Conservation (phyloP, 2,888 invertebrate genomes). For the Caenorhabditis panamensis region DNA sequence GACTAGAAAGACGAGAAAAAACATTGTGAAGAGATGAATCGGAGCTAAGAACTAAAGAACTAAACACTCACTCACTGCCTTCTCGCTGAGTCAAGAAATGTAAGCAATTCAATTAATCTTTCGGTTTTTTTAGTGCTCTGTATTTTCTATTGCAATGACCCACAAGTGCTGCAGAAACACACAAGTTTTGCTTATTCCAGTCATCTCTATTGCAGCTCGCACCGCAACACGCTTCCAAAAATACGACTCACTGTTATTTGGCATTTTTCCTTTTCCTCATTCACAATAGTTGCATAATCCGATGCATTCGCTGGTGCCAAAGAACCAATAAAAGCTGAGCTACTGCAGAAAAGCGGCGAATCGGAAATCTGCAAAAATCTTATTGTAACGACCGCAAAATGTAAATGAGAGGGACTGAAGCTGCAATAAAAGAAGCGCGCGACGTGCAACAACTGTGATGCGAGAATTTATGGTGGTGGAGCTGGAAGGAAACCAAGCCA, state of each 20-base stretch:
- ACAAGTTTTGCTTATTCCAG: no score
- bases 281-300: constrained; percentile 54
- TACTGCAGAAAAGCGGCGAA: constrained; percentile 6
- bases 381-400: constrained; percentile 15
- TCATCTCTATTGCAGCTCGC: no score
- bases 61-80: background rate
- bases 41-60: background rate
- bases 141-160: background rate
- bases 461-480: constrained; percentile 7
- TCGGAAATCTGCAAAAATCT: constrained; percentile 30
- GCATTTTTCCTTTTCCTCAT: constrained; percentile 56
- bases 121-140: background rate
- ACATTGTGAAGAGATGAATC: background rate
- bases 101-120: background rate
- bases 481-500: background rate
- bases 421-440: constrained; percentile 7
- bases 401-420: constrained; percentile 13
- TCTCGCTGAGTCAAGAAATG: background rate
- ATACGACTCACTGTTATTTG: constrained; percentile 62
- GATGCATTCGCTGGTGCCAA: constrained; percentile 32
- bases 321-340: constrained; percentile 24
- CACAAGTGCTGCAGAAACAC: background rate
- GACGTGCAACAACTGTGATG: constrained; percentile 3
- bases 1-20: background rate
- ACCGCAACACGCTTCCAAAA: no score